These are phyloP conservation scores for Cassiopea xamachana DNA, from an alignment of 30 jellyfish, hydroid and myxozoan species.

Conservation along the genomic window DNA sequence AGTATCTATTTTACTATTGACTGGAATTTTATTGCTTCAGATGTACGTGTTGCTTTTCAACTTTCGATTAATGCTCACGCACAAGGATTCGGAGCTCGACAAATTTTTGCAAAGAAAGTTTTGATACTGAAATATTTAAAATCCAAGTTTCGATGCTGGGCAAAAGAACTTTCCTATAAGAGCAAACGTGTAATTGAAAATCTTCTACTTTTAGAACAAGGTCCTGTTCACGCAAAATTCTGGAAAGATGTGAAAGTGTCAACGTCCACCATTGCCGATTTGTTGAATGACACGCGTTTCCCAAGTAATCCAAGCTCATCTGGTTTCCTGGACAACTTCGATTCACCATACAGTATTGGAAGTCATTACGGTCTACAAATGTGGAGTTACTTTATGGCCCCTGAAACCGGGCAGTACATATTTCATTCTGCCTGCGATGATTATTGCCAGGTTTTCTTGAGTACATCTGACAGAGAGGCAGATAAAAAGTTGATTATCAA, in stretches of 20 bases:
- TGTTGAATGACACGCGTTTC: constrained; percentile 75
- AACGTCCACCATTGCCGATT: constrained; percentile 10
- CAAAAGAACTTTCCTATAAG: not conserved
- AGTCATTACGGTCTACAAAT: constrained; percentile 72
- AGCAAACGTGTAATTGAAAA: not conserved
- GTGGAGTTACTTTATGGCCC: constrained; percentile 78
- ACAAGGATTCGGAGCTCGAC: too few species aligned
- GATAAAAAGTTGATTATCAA: constrained; percentile 57
- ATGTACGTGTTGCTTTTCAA: not conserved
- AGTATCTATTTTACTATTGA: not conserved
- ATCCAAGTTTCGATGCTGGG: too few species aligned
- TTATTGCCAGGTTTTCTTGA: constrained; percentile 69
- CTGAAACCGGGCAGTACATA: constrained; percentile 78
- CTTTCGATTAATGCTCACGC: too few species aligned
- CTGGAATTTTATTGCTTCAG: not conserved
- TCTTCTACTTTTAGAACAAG: constrained; percentile 42
- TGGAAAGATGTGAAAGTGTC: constrained; percentile 13
- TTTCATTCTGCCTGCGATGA: constrained; percentile 81
- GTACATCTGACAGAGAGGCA: constrained; percentile 35
- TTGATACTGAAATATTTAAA: too few species aligned
- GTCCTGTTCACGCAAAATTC: constrained; percentile 70
- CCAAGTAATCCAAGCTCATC: constrained; percentile 77
- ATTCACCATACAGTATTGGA: constrained; percentile 63
- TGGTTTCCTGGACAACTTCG: constrained; percentile 85
- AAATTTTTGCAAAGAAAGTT: too few species aligned